A percentile compares a stretch with the other conserved stretches of the same genome.
These are phyloP conservation scores for Stenopsyche tienmushanensis DNA, from an alignment of 1,140 invertebrate species.

Conservation along the genomic window DNA sequence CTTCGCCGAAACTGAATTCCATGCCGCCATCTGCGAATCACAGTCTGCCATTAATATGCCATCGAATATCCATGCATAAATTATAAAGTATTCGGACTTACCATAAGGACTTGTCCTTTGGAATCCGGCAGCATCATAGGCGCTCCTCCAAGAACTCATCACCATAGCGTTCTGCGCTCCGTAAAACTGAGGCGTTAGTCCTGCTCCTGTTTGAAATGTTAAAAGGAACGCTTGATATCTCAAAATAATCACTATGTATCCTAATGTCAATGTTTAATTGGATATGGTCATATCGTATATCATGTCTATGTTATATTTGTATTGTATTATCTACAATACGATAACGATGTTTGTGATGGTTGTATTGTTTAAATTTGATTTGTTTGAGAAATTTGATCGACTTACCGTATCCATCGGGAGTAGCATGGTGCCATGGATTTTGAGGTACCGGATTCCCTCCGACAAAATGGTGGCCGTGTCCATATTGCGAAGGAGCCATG, in stretches of 20 bases:
- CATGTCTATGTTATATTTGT: neutral
- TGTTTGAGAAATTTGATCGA: too few species aligned
- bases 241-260: too few species aligned
- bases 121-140: conserved; percentile 72
- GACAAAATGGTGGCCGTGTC: conserved; percentile 33
- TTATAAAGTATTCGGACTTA: too few species aligned
- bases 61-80: neutral
- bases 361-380: too few species aligned
- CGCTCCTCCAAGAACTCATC: conserved; percentile 75
- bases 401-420: conserved; percentile 38
- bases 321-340: neutral
- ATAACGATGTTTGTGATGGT: neutral
- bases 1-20: conserved; percentile 83
- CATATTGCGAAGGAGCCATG: conserved; percentile 46
- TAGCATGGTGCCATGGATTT: conserved; percentile 41
- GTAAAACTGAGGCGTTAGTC: conserved; percentile 60
- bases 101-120: conserved; percentile 74
- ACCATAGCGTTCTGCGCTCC: conserved; percentile 67
- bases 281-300: neutral
- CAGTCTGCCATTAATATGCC: conserved; percentile 41
- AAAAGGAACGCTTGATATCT: too few species aligned
- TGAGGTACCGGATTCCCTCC: conserved; percentile 39
- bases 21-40: conserved; percentile 70
- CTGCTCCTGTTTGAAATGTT: too few species aligned
- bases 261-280: neutral